Base-by-base conservation (phyloP, 2,888 invertebrate genomes). In the Trissoscelio sp. region DNA sequence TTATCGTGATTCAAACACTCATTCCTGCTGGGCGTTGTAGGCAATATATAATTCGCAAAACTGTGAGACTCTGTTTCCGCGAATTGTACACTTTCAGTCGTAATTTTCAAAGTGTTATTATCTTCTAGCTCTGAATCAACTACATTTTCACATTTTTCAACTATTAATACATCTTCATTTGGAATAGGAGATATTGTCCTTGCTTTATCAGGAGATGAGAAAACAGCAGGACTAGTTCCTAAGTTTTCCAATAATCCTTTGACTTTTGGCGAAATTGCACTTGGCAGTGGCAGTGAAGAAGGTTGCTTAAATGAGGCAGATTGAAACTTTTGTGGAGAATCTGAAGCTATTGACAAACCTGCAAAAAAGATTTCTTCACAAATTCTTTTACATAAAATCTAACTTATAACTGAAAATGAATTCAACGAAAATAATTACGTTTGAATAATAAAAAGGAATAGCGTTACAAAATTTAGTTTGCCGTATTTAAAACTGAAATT, bases 261-360 rank as follows among this genome's bases (percentile, higher is more conserved):
- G n/a, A 89, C 42, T 73, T 86, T 88, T 4, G 91, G 90, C 4
- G 90, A 90, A 9, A 82, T 81, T 11, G 83, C 80, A 28, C 84
- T 86, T 24, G 86, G 22, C 48, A 24, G 44, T 9, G 86, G 74
- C 69, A 86, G 74, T 42, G 91, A 89, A 4, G 89, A 88, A 11
- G 51, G 11, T 77, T 86, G 86, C 34, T 79, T 60, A 37, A 88
- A 83, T 0, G 90, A 88, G 7, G 91, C 88, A 2, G 85, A 24
- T 0, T 87, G 69, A 18, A 28, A 51, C 66, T 90, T 91, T 4
- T 86, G 86, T 0, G 91, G 91, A 2, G 91, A 91, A 62, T 90
- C 91, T 0, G 91, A 91, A 28, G 90, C 88, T 18, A 87, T 72
- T 2, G 91, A 91, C n/a, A 90, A 77, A 5, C 89, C 91, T 91